phyloP scores from a whole-genome alignment of 2,888 invertebrate genomes.

The Lasius platythorax region DNA sequence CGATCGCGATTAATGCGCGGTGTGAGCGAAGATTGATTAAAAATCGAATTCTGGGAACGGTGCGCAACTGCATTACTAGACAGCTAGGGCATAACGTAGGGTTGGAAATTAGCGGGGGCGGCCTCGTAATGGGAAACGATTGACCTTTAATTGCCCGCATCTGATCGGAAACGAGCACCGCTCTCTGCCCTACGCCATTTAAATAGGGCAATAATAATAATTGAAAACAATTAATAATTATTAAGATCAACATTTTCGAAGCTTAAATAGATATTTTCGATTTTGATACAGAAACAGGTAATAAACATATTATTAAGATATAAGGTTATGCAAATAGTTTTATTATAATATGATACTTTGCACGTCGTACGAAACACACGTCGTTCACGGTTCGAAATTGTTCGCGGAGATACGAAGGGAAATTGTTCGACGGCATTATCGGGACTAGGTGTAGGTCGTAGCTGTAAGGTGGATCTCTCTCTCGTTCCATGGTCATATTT shows the following conservation, averaged over 20 bases:
- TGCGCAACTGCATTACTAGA: conserved; percentile 58
- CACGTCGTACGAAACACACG: not conserved
- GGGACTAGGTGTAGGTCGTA: not conserved
- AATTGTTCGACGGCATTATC: conserved; percentile 19
- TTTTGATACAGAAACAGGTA: not conserved
- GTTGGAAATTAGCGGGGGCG: conserved; percentile 20
- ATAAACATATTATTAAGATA: not conserved
- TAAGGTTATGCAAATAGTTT: not conserved
- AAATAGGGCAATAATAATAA: conserved; percentile 52
- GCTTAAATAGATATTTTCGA: not conserved
- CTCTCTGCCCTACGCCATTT: conserved; percentile 45
- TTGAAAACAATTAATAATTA: conserved; percentile 28
- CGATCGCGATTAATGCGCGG: conserved; percentile 33
- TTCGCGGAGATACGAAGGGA: not conserved
- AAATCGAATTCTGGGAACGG: conserved; percentile 59
- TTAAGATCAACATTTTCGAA: not conserved
- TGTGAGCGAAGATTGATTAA: conserved; percentile 62
- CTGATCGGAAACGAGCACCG: conserved; percentile 71
- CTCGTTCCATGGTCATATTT: conserved; percentile 40
- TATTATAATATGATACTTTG: not conserved
- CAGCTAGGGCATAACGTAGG: conserved; percentile 47
- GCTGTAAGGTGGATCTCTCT: not conserved
- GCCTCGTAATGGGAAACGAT: conserved; percentile 73
- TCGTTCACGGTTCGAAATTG: not conserved
- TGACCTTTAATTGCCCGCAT: conserved; percentile 75